Percentiles rank a stretch among this genome's conserved stretches.
These are phyloP conservation scores for Mionectes macconnelli DNA, from an alignment of 2,113 vertebrate genomes.

Conservation along the genomic window DNA sequence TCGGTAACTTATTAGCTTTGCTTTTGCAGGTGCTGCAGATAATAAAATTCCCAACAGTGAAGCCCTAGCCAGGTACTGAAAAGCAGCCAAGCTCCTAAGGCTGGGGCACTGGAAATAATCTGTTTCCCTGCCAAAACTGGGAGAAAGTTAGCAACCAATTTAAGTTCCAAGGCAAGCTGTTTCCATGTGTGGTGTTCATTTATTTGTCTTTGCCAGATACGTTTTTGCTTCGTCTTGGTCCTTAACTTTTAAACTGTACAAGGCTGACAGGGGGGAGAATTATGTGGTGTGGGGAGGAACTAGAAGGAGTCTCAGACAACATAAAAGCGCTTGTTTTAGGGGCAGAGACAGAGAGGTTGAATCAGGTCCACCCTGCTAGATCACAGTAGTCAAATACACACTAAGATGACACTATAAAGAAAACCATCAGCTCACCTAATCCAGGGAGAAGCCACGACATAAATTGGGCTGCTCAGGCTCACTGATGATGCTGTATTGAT, in stretches of 20 bases:
- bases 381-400: neutral
- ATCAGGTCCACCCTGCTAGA: neutral
- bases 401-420: neutral
- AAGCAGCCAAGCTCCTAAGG: neutral
- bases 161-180: conserved; percentile 24
- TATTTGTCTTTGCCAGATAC: neutral
- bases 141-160: conserved; percentile 34
- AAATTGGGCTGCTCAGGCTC: neutral
- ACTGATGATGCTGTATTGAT: neutral
- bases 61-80: neutral
- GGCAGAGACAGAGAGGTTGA: neutral
- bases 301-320: neutral
- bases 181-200: neutral
- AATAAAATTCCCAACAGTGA: neutral
- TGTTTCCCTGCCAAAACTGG: conserved; percentile 1
- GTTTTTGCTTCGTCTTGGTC: neutral
- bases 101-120: conserved; percentile 1
- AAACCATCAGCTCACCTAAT: neutral
- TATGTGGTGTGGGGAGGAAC: neutral
- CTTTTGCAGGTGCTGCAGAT: conserved; percentile 4
- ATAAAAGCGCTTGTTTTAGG: neutral
- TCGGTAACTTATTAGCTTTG: neutral
- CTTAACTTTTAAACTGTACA: neutral
- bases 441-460: neutral
- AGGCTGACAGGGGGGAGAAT: neutral